phyloP scores from a whole-genome alignment of 2,797 vertebrate genomes.

The Chloroceryle amazona region DNA sequence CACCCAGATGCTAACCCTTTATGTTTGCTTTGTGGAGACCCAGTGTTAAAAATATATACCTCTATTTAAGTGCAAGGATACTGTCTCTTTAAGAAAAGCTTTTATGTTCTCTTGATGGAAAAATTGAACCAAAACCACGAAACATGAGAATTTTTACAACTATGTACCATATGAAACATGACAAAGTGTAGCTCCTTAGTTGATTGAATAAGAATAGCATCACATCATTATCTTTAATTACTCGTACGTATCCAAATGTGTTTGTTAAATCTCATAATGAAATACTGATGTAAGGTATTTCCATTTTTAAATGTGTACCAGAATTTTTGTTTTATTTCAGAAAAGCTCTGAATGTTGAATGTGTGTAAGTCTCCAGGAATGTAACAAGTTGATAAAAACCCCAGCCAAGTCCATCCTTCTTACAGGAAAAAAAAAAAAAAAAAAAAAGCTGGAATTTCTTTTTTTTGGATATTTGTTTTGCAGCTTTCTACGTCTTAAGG shows the following conservation, averaged over 20 bases:
- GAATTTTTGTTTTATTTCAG: conserved; percentile 82
- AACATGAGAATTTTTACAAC: conserved; percentile 23
- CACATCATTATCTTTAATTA: conserved; percentile 70
- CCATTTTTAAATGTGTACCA: conserved; percentile 83
- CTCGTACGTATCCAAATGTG: conserved; percentile 61
- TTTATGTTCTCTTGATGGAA: conserved; percentile 63
- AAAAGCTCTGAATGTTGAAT: conserved; percentile 83
- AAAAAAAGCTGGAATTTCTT: conserved; percentile 86
- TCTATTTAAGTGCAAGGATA: conserved; percentile 68
- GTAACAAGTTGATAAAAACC: conserved; percentile 87
- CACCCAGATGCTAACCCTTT: not conserved
- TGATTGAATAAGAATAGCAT: conserved; percentile 76
- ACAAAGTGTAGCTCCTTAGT: not conserved
- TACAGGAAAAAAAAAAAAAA: conserved; percentile 63
- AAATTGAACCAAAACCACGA: conserved; percentile 6
- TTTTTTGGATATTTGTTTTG: conserved; percentile 95
- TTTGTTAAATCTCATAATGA: conserved; percentile 69
- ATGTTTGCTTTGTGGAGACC: not conserved
- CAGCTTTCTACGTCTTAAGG: conserved; percentile 98
- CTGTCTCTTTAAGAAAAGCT: conserved; percentile 75
- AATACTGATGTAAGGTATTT: conserved; percentile 77
- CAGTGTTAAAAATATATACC: not conserved
- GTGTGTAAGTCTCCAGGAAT: conserved; percentile 84
- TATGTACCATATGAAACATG: not conserved
- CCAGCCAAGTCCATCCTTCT: conserved; percentile 86